phyloP scores from a whole-genome alignment of 2,113 vertebrate genomes.

The Ifrita kowaldi region DNA sequence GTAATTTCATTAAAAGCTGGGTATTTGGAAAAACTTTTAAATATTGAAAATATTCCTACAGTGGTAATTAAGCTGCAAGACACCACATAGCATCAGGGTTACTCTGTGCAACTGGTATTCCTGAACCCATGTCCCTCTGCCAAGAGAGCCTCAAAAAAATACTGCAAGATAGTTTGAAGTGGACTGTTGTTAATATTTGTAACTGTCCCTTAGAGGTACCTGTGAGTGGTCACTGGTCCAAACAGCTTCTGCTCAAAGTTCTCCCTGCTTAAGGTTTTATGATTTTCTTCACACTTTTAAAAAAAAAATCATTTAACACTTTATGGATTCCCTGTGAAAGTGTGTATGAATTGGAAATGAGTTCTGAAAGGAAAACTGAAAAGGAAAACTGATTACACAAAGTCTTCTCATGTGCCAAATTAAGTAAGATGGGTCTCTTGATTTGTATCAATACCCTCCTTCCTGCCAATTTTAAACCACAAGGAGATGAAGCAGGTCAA shows the following conservation, averaged over 20 bases:
- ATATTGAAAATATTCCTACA: not conserved
- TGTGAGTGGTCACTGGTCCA: not conserved
- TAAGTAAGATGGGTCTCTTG: not conserved
- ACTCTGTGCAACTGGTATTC: not conserved
- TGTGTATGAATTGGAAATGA: not conserved
- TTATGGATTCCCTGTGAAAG: not conserved
- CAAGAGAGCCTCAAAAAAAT: not conserved
- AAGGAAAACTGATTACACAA: not conserved
- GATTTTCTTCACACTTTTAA: not conserved
- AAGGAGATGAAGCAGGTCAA: not conserved
- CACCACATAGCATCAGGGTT: not conserved
- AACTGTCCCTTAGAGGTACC: not conserved
- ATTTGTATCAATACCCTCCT: not conserved
- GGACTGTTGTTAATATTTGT: not conserved
- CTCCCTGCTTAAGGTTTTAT: not conserved
- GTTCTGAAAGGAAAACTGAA: not conserved
- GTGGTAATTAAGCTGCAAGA: not conserved
- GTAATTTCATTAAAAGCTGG: not conserved
- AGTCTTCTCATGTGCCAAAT: not conserved
- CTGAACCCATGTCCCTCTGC: not conserved
- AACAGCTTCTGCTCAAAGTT: not conserved
- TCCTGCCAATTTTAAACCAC: not conserved
- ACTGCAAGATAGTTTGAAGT: not conserved
- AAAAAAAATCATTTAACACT: not conserved
- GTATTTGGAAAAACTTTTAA: not conserved